Evolutionary conservation across 2,113 vertebrate genomes (phyloP).

Genomic region (Condylura cristata): DNA sequence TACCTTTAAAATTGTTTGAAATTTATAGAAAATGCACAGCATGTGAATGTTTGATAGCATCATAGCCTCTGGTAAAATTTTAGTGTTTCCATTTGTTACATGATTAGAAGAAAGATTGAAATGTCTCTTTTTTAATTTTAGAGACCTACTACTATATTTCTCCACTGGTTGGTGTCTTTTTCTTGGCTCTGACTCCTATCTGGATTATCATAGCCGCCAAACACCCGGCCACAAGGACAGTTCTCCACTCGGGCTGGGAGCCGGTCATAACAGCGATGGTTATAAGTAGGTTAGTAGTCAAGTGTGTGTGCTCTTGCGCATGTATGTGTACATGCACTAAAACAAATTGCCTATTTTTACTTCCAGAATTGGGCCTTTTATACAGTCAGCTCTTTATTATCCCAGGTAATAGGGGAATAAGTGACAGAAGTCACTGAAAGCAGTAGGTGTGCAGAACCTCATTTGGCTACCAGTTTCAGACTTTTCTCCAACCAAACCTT

Average conservation of each 20-base stretch:
- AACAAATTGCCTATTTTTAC: neutral
- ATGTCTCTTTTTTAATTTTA: conserved; percentile 78
- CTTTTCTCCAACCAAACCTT: conserved; percentile 16
- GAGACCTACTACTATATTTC: conserved; percentile 94
- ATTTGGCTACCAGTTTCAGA: neutral
- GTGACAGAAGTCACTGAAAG: neutral
- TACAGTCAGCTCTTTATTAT: neutral
- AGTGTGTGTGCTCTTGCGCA: neutral
- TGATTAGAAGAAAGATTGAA: conserved; percentile 39
- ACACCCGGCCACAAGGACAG: conserved; percentile 96
- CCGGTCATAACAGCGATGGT: conserved; percentile 99
- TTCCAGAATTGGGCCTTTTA: conserved; percentile 2
- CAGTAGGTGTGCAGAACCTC: neutral
- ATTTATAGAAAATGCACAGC: neutral
- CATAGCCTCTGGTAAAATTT: neutral
- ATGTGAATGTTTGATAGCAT: neutral
- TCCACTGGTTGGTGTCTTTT: conserved; percentile 95
- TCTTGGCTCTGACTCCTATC: conserved; percentile 96
- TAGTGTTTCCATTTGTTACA: neutral
- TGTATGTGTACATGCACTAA: neutral
- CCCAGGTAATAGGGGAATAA: neutral
- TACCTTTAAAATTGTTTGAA: conserved; percentile 8
- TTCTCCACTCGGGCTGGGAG: conserved; percentile 98
- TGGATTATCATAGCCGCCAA: conserved; percentile 98
- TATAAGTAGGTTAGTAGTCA: conserved; percentile 93